Evolutionary conservation across 2,888 invertebrate genomes (phyloP).

Genomic region (Bembecia ichneumoniformis): DNA sequence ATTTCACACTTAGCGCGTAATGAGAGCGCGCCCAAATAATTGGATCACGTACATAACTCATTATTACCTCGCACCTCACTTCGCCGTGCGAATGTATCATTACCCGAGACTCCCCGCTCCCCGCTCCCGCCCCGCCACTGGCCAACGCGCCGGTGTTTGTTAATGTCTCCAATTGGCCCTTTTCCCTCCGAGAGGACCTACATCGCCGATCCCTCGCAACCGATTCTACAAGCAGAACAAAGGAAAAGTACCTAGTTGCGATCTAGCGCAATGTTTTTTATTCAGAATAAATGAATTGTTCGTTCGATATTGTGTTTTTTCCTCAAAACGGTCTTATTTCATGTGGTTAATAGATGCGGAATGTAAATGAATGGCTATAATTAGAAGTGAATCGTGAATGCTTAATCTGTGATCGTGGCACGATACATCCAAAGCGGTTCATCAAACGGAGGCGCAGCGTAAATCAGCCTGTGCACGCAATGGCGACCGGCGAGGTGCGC

Average conservation of each 20-base stretch:
- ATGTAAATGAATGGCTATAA: background rate
- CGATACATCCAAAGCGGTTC: background rate
- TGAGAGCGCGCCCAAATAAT: conserved; percentile 74
- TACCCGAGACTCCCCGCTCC: conserved; percentile 26
- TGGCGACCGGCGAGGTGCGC: background rate
- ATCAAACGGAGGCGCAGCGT: background rate
- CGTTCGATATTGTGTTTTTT: background rate
- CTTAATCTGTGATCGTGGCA: background rate
- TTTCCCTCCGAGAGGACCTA: background rate
- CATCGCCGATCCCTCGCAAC: no score
- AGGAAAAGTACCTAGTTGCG: no score
- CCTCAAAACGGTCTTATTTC: background rate
- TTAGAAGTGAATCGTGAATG: background rate
- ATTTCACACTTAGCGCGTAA: conserved; percentile 74
- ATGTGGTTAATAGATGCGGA: background rate
- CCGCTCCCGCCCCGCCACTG: conserved; percentile 10
- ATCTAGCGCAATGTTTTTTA: no score
- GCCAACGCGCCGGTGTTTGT: conserved; percentile 6
- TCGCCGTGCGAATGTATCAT: conserved; percentile 64
- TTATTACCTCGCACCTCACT: conserved; percentile 71
- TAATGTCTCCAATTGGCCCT: no score
- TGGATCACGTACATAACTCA: conserved; percentile 75
- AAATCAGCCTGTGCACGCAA: background rate
- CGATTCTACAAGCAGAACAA: no score
- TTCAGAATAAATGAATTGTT: no score